A percentile compares a stretch with the other conserved stretches of the same genome.
Conservation (phyloP, 30 jellyfish, hydroid and myxozoan genomes). For the Hydra vulgaris region DNA sequence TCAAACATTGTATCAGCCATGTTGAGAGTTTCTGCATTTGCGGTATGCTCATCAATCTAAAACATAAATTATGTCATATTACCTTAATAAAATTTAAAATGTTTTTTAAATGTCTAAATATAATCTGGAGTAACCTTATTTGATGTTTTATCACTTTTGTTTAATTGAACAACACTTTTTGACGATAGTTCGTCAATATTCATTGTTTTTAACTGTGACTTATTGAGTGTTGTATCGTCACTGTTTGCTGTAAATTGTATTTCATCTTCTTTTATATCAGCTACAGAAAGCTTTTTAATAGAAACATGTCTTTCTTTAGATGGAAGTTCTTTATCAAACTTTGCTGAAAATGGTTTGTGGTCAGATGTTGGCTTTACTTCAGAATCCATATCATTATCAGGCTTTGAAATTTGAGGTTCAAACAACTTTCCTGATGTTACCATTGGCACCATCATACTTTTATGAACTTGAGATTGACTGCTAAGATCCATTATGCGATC, state of each 20-base stretch:
- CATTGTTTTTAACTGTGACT: constrained; percentile 18
- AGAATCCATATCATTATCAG: background rate
- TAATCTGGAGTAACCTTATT: background rate
- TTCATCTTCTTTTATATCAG: background rate
- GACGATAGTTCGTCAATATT: constrained; percentile 14
- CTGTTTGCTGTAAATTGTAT: background rate
- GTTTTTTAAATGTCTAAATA: too few species aligned
- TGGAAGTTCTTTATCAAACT: background rate
- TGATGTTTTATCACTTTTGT: background rate
- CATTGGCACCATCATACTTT: constrained; percentile 29
- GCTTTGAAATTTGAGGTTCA: constrained; percentile 18
- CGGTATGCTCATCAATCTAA: background rate
- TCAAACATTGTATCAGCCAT: constrained; percentile 57
- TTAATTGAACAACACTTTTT: background rate
- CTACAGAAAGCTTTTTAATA: background rate
- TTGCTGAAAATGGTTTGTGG: background rate
- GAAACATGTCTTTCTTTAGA: background rate
- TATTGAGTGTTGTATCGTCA: background rate
- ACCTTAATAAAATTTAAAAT: background rate
- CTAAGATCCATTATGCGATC: constrained; percentile 11
- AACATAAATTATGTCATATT: too few species aligned
- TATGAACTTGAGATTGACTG: background rate
- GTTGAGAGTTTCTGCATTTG: constrained; percentile 27
- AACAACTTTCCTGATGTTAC: constrained; percentile 26
- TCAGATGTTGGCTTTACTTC: constrained; percentile 24